phyloP scores from a whole-genome alignment of 2,888 invertebrate species.

The Chydorus sphaericus region DNA sequence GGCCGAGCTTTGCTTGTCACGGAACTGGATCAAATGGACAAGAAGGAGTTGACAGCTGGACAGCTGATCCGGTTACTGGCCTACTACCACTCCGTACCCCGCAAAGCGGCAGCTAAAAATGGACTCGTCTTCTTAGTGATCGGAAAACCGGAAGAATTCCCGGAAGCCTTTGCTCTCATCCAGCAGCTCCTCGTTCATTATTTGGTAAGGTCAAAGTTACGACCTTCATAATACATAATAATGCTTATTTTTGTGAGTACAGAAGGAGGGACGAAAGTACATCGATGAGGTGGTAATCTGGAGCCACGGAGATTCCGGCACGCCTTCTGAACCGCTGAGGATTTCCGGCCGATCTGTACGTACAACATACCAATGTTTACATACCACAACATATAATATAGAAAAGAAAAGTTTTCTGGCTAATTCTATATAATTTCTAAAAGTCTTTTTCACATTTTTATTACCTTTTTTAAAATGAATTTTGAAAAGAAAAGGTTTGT shows the following conservation, averaged over 20 bases:
- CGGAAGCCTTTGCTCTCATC: slow-evolving; percentile 32
- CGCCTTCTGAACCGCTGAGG: neutral
- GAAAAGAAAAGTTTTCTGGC: too few species aligned
- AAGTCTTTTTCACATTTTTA: too few species aligned
- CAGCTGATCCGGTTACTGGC: slow-evolving; percentile 53
- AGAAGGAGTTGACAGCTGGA: slow-evolving; percentile 44
- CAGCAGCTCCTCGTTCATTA: slow-evolving; percentile 36
- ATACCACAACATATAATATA: too few species aligned
- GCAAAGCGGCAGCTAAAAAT: slow-evolving; percentile 40
- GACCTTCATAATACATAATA: neutral
- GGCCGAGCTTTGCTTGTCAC: slow-evolving; percentile 51
- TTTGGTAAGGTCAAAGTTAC: slow-evolving; percentile 28
- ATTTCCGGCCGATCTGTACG: neutral
- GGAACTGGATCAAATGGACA: slow-evolving; percentile 42
- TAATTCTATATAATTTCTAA: too few species aligned
- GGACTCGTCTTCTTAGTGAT: slow-evolving; percentile 37
- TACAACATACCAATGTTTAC: too few species aligned
- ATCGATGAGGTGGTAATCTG: neutral
- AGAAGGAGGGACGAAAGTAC: neutral
- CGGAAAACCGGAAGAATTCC: slow-evolving; percentile 32
- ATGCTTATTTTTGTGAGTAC: neutral
- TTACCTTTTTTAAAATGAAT: too few species aligned
- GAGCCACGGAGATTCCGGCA: neutral
- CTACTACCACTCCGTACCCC: slow-evolving; percentile 54
- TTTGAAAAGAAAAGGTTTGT: too few species aligned